phyloP scores from a whole-genome alignment of 2,113 vertebrate species.

The Petromus typicus region DNA sequence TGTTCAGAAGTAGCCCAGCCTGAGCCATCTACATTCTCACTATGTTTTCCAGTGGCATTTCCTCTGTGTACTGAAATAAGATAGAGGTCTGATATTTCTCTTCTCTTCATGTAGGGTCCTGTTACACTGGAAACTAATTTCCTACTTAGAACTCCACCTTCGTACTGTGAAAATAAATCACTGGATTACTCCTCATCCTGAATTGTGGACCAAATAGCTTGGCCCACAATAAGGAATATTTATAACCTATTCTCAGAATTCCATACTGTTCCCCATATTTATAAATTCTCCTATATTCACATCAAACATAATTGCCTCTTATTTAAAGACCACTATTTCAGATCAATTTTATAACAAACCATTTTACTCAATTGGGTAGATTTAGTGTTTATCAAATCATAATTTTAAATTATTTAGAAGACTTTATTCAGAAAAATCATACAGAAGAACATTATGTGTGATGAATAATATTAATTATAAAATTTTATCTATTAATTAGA shows the following conservation, averaged over 20 bases:
- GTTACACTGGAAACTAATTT: too few species aligned
- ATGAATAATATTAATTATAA: constrained; percentile 12
- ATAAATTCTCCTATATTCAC: not conserved
- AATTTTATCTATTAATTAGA: constrained; percentile 11
- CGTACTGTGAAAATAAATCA: not conserved
- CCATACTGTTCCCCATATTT: not conserved
- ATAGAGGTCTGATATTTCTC: not conserved
- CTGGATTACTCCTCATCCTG: not conserved
- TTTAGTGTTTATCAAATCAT: constrained; percentile 14
- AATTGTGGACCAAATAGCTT: not conserved
- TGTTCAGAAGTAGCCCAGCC: not conserved
- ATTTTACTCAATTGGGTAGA: not conserved
- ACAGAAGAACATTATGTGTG: not conserved
- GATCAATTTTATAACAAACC: constrained; percentile 11
- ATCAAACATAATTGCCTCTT: not conserved
- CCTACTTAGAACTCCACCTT: not conserved
- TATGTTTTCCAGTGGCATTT: not conserved
- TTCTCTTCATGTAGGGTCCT: not conserved
- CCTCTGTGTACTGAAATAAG: not conserved
- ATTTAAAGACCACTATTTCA: not conserved
- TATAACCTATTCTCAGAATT: not conserved
- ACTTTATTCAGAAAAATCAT: not conserved
- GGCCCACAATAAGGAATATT: not conserved
- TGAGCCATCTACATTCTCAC: too few species aligned
- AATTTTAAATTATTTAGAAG: constrained; percentile 12